Base-by-base conservation (phyloP, 1,140 invertebrate genomes). In the Macrobrachium nipponense region DNA sequence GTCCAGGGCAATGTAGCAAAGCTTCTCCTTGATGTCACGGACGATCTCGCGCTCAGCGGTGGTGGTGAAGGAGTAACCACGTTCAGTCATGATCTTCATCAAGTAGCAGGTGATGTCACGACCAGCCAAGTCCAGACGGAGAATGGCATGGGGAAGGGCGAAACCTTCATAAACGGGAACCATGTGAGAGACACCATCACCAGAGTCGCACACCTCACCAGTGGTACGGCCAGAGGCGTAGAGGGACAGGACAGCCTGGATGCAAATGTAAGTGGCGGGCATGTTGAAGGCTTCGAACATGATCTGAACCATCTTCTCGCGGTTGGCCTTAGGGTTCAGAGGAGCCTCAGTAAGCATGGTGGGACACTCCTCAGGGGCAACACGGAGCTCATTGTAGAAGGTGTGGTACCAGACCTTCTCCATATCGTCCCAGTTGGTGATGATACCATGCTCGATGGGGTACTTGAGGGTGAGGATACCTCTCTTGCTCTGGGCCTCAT, bases 401-500 rank as follows among this genome's bases (percentile, higher is more conserved):
- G 96, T 96, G 92, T 98, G 96, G 92, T 98, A 97, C 97, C 97
- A 98, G 92, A 98, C 96, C 92, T 98, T 98, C 93, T 98, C 97
- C 97, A 98, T 98, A 92, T 98, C 97, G 90, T 98, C 97, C 97
- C 97, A 98, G 94, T 98, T 98, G 91, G 96, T 98, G 91, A 98
- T 95, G 92, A 98, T 97, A 90, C 97, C 97, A 93, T 98, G 96
- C 92, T 98, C 96, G 93, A 98, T 96, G 88, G 97, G 97, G 93
- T 97, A 98, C 92, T 97, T 97, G 89, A 98, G 92, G 88, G 95
- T 97, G 89, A 97, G 94, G 92, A 97, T 97, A 93, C 96, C 95
- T 93, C 95, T 93, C 93, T 97, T 97, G 93, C 94, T 95, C 92
- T 97, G 95, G 89, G 97, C 97, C 92, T 98, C 97, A 93, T 98